Evolutionary conservation across 2,113 vertebrate genomes (phyloP).

Genomic region (Laticauda colubrina): DNA sequence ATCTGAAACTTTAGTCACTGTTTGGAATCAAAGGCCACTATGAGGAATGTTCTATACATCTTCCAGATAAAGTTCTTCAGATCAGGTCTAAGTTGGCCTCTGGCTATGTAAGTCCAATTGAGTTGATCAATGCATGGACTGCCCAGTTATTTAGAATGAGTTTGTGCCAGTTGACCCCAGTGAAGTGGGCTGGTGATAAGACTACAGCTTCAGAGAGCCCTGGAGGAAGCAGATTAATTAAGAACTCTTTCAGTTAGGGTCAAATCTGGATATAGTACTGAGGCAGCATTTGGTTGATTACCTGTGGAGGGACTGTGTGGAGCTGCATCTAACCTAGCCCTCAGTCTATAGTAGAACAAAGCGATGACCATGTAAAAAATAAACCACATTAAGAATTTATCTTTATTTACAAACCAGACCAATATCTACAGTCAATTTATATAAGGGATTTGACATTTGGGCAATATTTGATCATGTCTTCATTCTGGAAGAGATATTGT

Average conservation of each 20-base stretch:
- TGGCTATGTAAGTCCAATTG: not conserved
- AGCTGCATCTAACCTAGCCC: not conserved
- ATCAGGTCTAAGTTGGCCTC: not conserved
- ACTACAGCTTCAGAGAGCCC: not conserved
- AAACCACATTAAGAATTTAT: not conserved
- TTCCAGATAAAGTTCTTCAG: not conserved
- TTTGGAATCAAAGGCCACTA: not conserved
- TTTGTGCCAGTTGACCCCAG: not conserved
- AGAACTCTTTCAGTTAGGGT: not conserved
- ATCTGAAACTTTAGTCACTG: not conserved
- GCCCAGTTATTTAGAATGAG: not conserved
- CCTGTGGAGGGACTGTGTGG: not conserved
- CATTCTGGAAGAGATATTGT: not conserved
- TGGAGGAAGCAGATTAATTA: not conserved
- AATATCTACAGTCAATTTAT: not conserved
- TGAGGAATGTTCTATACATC: not conserved
- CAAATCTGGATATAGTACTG: not conserved
- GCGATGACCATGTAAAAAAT: not conserved
- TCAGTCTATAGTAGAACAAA: not conserved
- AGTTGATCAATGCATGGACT: not conserved
- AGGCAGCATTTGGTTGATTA: not conserved
- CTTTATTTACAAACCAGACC: not conserved
- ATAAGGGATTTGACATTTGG: not conserved
- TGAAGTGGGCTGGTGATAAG: not conserved
- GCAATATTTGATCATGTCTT: not conserved